A percentile compares a stretch with the other conserved stretches of the same genome.
phyloP scores from a whole-genome alignment of 2,888 invertebrate species.

The Pristionchus fissidentatus region DNA sequence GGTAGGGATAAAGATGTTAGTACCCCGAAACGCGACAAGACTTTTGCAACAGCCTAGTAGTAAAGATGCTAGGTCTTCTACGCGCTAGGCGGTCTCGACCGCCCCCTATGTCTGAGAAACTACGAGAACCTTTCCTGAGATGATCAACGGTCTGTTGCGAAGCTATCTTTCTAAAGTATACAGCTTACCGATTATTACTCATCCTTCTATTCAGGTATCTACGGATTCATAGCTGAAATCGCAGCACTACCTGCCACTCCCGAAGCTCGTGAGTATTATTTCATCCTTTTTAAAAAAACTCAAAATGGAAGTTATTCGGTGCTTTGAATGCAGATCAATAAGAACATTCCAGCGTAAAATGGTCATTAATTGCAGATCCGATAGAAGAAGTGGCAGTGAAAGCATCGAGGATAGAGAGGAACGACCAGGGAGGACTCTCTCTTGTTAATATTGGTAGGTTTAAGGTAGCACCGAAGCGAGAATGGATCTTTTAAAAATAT shows the following conservation, averaged over 20 bases:
- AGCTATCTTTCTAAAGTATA: no score
- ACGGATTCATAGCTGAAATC: constrained; percentile 97
- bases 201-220: constrained; percentile 8
- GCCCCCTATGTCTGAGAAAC: no score
- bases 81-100: no score
- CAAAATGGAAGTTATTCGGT: neutral
- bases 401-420: constrained; percentile 64
- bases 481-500: neutral
- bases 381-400: constrained; percentile 68
- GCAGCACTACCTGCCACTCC: constrained; percentile 86
- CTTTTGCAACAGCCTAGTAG: no score
- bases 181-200: no score
- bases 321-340: neutral
- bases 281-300: neutral
- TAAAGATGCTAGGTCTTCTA: no score
- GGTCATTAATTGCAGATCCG: constrained; percentile 52
- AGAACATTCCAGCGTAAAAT: neutral
- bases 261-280: constrained; percentile 50
- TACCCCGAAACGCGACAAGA: no score
- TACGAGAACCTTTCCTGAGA: no score
- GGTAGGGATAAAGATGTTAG: no score
- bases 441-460: constrained; percentile 62
- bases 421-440: constrained; percentile 71
- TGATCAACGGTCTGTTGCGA: no score
- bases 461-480: constrained; percentile 51